Percentiles rank a stretch among this genome's conserved stretches.
Evolutionary conservation across 37 sponge, comb jelly and placozoan species (phyloP).

Genomic region (Ianthella basta): DNA sequence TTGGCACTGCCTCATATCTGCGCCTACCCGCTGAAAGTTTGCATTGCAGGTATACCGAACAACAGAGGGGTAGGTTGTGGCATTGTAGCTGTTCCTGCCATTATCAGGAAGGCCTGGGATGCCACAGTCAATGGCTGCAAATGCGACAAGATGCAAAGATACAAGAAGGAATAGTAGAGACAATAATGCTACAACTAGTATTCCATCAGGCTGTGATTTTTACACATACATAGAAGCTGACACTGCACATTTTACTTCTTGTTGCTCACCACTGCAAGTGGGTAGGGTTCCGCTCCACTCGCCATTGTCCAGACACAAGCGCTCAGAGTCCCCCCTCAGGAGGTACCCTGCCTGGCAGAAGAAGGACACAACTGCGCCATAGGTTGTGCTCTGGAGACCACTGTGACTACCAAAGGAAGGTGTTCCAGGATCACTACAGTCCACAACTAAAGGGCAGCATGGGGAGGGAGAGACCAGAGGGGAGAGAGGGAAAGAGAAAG

Average conservation of each 20-base stretch:
- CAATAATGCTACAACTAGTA: no score
- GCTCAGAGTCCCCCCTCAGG: constrained; percentile 31
- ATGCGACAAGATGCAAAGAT: no score
- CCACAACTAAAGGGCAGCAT: not conserved
- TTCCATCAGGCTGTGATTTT: no score
- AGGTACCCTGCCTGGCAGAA: constrained; percentile 56
- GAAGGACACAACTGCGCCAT: constrained; percentile 40
- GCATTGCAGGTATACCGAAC: constrained; percentile 43
- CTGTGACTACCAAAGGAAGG: constrained; percentile 28
- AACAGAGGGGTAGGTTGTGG: constrained; percentile 30
- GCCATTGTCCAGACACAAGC: constrained; percentile 41
- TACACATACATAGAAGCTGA: no score
- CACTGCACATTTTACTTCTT: no score
- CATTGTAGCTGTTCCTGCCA: constrained; percentile 11
- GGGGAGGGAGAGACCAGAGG: not conserved
- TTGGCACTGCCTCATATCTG: constrained; percentile 40
- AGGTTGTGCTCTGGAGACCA: not conserved
- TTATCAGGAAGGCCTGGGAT: constrained; percentile 6
- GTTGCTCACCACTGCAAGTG: constrained; percentile 48
- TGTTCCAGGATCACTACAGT: constrained; percentile 8
- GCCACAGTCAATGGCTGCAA: constrained; percentile 33
- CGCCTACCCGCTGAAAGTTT: constrained; percentile 39
- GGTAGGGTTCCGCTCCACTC: constrained; percentile 44
- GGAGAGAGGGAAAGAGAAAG: no score
- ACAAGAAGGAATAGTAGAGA: no score